These are phyloP conservation scores for Cotesia chilonis DNA, from an alignment of 1,140 invertebrate genomes.

Conservation along the genomic window DNA sequence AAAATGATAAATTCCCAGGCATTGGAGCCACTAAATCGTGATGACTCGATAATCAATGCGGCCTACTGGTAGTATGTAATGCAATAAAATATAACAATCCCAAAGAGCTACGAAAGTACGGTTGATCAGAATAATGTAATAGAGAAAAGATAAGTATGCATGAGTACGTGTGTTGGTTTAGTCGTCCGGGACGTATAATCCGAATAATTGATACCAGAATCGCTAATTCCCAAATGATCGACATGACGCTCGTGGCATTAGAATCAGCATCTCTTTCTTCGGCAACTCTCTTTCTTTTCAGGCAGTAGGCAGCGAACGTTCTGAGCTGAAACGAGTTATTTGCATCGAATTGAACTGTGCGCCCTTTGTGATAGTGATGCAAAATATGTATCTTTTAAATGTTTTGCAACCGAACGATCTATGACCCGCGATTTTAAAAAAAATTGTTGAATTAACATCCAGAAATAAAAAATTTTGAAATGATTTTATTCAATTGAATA, in stretches of 20 bases:
- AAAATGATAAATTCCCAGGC: slow-evolving; percentile 36
- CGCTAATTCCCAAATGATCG: slow-evolving; percentile 40
- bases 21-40: slow-evolving; percentile 12
- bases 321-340: slow-evolving; percentile 59
- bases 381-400: not conserved
- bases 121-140: not conserved
- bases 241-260: slow-evolving; percentile 38
- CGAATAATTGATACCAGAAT: slow-evolving; percentile 39
- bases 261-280: slow-evolving; percentile 3
- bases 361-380: slow-evolving; percentile 31
- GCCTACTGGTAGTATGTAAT: no score
- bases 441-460: not conserved
- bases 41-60: not conserved
- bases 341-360: slow-evolving; percentile 65
- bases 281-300: no score
- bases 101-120: not conserved
- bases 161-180: slow-evolving; percentile 1
- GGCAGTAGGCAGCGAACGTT: not conserved
- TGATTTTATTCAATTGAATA: no score
- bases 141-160: not conserved
- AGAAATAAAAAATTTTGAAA: no score
- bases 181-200: slow-evolving; percentile 26
- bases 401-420: slow-evolving; percentile 1
- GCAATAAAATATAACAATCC: no score
- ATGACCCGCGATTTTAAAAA: not conserved